phyloP scores from a whole-genome alignment of 2,888 invertebrate species.

The Chloroclystis v-ata region DNA sequence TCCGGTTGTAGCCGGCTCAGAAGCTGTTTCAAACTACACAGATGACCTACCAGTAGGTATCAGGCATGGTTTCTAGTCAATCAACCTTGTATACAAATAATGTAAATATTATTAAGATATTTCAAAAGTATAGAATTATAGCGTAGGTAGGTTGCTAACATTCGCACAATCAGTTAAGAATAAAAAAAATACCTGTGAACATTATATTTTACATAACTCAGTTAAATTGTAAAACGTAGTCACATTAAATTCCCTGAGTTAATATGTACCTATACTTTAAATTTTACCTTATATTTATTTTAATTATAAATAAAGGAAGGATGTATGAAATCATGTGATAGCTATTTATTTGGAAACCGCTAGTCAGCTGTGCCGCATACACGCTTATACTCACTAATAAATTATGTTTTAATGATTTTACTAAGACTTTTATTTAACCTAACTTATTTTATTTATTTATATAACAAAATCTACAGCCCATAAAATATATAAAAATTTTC shows the following conservation, averaged over 20 bases:
- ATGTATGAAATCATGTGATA: constrained; percentile 62
- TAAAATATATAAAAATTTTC: too few species aligned
- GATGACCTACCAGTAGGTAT: too few species aligned
- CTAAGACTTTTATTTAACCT: too few species aligned
- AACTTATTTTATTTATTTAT: too few species aligned
- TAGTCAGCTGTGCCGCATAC: constrained; percentile 76
- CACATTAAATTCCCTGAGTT: constrained; percentile 11
- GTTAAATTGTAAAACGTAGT: not conserved
- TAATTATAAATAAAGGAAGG: constrained; percentile 34
- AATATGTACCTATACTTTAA: constrained; percentile 28
- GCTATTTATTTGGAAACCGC: constrained; percentile 61
- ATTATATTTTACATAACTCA: too few species aligned
- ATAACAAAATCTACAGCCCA: too few species aligned
- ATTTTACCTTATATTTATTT: constrained; percentile 36
- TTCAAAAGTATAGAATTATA: constrained; percentile 54
- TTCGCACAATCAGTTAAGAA: constrained; percentile 64
- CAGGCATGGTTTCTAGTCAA: constrained; percentile 73
- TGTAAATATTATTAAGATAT: constrained; percentile 62
- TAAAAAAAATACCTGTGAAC: constrained; percentile 14
- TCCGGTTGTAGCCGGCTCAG: not conserved
- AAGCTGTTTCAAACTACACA: too few species aligned
- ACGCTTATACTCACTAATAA: constrained; percentile 76
- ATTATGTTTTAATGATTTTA: constrained; percentile 50
- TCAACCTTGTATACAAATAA: constrained; percentile 66
- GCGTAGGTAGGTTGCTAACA: constrained; percentile 56